Evolutionary conservation across 2,113 vertebrate genomes (phyloP).

Genomic region (Hylia prasina): DNA sequence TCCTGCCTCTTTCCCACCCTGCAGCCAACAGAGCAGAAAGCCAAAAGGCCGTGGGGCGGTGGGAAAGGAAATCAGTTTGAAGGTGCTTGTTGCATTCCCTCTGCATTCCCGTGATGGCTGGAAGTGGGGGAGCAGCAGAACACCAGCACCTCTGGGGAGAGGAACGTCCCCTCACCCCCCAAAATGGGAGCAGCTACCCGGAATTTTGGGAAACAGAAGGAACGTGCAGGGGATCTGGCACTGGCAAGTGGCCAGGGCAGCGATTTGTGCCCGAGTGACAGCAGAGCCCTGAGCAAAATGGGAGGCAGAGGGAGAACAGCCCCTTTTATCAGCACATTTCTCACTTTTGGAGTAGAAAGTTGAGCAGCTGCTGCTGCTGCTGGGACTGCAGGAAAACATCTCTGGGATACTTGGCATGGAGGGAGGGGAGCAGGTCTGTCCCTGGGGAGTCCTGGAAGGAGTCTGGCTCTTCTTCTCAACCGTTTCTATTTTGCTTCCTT

Average conservation of each 20-base stretch:
- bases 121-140: not conserved
- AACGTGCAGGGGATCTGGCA: rapidly evolving
- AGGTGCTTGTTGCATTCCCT: rapidly evolving
- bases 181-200: not conserved
- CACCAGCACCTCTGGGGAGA: not conserved
- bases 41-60: rapidly evolving
- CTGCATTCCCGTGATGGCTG: not conserved
- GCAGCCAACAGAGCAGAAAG: not conserved
- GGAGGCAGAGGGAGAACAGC: not conserved
- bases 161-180: not conserved
- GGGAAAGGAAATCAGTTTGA: not conserved
- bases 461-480: not conserved
- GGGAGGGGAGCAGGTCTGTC: not conserved
- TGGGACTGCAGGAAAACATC: not conserved
- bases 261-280: rapidly evolving
- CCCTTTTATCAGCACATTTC: not conserved
- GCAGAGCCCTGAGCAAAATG: not conserved
- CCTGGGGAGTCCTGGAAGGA: not conserved
- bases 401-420: not conserved
- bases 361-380: not conserved
- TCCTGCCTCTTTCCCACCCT: not conserved
- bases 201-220: not conserved
- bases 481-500: not conserved
- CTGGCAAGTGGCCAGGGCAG: not conserved
- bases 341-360: not conserved